Conservation (phyloP, 2,888 invertebrate genomes). For the Tenthredo mesomela region DNA sequence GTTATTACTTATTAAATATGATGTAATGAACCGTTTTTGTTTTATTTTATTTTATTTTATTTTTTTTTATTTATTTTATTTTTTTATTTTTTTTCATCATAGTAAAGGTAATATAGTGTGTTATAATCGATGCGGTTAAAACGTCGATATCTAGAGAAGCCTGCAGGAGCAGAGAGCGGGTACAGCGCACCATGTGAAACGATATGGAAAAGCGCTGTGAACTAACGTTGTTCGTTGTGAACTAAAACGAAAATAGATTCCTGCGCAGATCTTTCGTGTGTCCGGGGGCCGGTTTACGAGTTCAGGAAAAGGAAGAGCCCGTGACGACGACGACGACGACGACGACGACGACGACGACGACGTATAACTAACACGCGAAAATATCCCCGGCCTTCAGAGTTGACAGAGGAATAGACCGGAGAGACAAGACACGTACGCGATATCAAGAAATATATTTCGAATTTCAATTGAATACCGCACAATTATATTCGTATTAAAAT, state of each 20-base stretch:
- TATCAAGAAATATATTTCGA: neutral
- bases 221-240: neutral
- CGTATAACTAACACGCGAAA: neutral
- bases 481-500: neutral
- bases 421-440: neutral
- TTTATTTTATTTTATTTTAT: neutral
- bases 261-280: constrained; percentile 7
- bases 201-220: constrained; percentile 3
- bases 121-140: neutral
- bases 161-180: no score
- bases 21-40: neutral
- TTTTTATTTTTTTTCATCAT: neutral
- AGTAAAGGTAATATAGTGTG: neutral
- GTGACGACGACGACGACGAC: constrained; percentile 3
- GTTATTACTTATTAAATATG: neutral
- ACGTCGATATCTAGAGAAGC: neutral
- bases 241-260: constrained; percentile 17
- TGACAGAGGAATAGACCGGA: neutral
- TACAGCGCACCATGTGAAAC: neutral
- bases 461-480: neutral
- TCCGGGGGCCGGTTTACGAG: constrained; percentile 3
- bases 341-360: neutral
- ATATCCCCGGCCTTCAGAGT: neutral
- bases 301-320: neutral
- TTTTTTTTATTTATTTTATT: neutral